Base-by-base conservation (phyloP, 2,888 invertebrate genomes). In the Pandemis corylana region DNA sequence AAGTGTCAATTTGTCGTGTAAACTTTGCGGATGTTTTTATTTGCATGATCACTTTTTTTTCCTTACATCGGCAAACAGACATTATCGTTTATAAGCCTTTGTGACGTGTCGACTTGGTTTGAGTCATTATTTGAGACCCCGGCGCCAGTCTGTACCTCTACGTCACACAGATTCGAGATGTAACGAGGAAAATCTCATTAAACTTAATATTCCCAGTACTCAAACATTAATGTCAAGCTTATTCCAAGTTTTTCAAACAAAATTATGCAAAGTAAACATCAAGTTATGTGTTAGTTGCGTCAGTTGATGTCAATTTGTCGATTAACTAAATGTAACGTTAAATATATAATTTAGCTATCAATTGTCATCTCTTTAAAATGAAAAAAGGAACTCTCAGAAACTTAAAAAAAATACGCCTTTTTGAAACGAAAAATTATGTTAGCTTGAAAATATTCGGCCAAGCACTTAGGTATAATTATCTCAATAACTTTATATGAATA, bases 51-150 rank as follows among this genome's bases (percentile, higher is more conserved):
- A 83, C 82, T 84, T 85, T 88, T 90, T 20, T 87, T 87, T 12
- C 12, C 86, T 89, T 84, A 89, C 89, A 86, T 82, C 79, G 78
- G 87, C 86, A 92, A 93, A 93, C 89, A 91, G 77, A 81, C 85
- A 91, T 92, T 86, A 91, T 92, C 86, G 84, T 84, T 86, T 86
- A 89, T 88, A 84, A 90, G 86, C 85, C 89, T 93, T 93, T 93
- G 91, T 92, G 88, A 86, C 83, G 67, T 53, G 84, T 79, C 82
- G 83, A 82, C 84, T 82, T 76, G 90, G 84, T 77, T 87, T 93
- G 93, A 93, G 83, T 93, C 93, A 93, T 83, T 81, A 82, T 82
- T 83, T 83, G 87, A 77, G 80, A 84, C 80, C 81, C 80, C 81
- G 82, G 84, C 87, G 85, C 83, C 84, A 84, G 84, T 86, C 83